These are phyloP conservation scores for Drosophila austrosaltans DNA, from an alignment of 2,888 invertebrate genomes.

Conservation along the genomic window DNA sequence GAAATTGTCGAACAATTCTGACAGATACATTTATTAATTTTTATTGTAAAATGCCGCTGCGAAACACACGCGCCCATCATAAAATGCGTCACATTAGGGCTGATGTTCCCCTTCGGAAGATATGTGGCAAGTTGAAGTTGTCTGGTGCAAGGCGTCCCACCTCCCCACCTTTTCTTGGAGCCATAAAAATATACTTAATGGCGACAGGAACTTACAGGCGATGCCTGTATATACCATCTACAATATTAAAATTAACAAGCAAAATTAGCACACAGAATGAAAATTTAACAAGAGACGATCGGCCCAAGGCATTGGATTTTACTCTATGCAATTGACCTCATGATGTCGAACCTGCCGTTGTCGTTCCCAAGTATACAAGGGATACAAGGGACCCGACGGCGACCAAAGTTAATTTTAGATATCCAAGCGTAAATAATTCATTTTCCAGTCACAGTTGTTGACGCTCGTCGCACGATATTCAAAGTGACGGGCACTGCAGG, in stretches of 20 bases:
- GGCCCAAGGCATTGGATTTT: conserved; percentile 9
- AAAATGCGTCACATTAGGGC: conserved; percentile 49
- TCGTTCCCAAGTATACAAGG: conserved; percentile 33
- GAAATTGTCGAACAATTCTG: conserved; percentile 37
- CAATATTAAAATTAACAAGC: conserved; percentile 60
- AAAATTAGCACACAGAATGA: conserved; percentile 49
- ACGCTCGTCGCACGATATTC: conserved; percentile 66
- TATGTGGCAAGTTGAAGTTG: conserved; percentile 18
- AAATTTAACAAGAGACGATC: conserved; percentile 52
- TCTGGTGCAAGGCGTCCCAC: conserved; percentile 44
- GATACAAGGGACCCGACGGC: conserved; percentile 11
- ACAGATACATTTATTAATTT: conserved; percentile 71
- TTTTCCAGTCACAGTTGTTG: conserved; percentile 79
- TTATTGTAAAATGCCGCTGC: conserved; percentile 56
- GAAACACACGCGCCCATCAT: conserved; percentile 64
- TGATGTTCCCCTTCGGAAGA: conserved; percentile 9
- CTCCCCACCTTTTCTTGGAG: conserved; percentile 46
- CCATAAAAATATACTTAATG: conserved; percentile 67
- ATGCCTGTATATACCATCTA: not conserved
- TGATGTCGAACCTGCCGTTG: conserved; percentile 60
- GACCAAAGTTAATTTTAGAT: conserved; percentile 68
- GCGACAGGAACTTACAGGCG: conserved; percentile 47
- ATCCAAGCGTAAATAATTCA: conserved; percentile 76
- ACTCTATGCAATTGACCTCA: conserved; percentile 62
- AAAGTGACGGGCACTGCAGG: conserved; percentile 46